Conservation (phyloP, 2,888 invertebrate species). For the Spodoptera littoralis region DNA sequence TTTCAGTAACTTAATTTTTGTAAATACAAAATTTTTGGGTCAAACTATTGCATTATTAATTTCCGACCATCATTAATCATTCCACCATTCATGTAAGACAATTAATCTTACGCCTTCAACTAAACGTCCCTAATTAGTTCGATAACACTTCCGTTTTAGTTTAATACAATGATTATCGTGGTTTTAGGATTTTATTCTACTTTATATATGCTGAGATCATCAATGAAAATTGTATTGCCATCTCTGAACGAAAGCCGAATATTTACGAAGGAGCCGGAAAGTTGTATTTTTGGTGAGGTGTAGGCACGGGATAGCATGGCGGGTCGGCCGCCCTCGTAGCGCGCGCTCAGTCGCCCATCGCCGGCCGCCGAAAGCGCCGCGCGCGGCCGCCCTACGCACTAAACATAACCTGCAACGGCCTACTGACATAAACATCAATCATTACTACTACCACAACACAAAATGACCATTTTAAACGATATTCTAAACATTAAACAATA, state of each 20-base stretch:
- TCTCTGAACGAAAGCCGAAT: constrained; percentile 37
- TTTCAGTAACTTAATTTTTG: too few species aligned
- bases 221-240: constrained; percentile 36
- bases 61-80: constrained; percentile 3
- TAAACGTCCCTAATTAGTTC: neutral
- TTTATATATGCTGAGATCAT: constrained; percentile 31
- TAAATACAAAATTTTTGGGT: neutral
- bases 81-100: neutral
- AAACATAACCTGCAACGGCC: constrained; percentile 80
- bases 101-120: constrained; percentile 4
- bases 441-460: constrained; percentile 25
- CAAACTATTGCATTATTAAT: neutral
- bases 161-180: neutral
- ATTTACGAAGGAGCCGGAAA: constrained; percentile 56
- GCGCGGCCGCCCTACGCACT: constrained; percentile 71
- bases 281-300: constrained; percentile 53
- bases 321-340: constrained; percentile 74
- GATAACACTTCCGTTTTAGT: neutral
- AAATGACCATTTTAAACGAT: constrained; percentile 33
- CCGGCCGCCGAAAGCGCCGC: constrained; percentile 79
- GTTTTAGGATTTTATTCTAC: constrained; percentile 7
- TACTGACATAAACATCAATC: constrained; percentile 60
- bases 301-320: constrained; percentile 25
- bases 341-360: constrained; percentile 79
- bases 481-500: constrained; percentile 28